These are phyloP conservation scores for Hydrolagus colliei DNA, from an alignment of 2,797 vertebrate species.

Conservation along the genomic window DNA sequence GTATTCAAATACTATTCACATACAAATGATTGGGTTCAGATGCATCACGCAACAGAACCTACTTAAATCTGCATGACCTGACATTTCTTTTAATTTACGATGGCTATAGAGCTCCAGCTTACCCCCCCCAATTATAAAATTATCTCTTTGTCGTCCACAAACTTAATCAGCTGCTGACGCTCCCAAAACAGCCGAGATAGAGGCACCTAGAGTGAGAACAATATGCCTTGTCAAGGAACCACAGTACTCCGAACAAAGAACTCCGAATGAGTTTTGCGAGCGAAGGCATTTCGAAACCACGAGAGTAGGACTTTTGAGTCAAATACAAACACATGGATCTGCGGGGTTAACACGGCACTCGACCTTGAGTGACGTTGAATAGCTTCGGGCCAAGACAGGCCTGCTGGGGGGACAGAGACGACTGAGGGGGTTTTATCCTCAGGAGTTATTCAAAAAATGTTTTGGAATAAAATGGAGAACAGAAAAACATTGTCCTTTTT, in stretches of 20 bases:
- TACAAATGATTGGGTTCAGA: not conserved
- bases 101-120: not conserved
- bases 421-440: not conserved
- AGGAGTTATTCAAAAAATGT: not conserved
- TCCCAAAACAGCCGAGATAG: not conserved
- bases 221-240: not conserved
- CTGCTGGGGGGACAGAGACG: not conserved
- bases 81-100: not conserved
- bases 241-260: not conserved
- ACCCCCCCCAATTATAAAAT: too few relatives aligned
- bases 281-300: not conserved
- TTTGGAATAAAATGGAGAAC: not conserved
- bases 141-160: not conserved
- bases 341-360: not conserved
- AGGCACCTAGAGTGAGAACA: not conserved
- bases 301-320: not conserved
- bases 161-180: not conserved
- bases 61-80: not conserved
- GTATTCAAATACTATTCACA: slow-evolving; percentile 16
- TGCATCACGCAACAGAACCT: not conserved
- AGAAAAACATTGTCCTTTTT: not conserved
- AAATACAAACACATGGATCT: not conserved
- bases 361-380: not conserved
- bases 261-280: not conserved
- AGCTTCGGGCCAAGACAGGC: not conserved